phyloP scores from a whole-genome alignment of 2,113 vertebrate genomes.

The Propithecus coquereli region DNA sequence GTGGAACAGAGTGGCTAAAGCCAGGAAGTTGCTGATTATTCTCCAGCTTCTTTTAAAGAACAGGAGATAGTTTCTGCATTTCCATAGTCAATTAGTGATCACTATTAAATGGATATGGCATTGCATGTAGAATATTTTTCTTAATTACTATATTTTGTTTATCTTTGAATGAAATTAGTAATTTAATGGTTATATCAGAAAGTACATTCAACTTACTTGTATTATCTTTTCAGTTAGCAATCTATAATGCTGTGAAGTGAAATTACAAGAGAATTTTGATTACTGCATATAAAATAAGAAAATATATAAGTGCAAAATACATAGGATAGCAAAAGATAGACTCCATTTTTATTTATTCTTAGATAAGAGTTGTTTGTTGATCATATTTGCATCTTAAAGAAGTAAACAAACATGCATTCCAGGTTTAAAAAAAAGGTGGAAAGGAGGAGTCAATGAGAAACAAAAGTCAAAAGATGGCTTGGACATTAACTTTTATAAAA shows the following conservation, averaged over 20 bases:
- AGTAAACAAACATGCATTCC: background rate
- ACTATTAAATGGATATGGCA: background rate
- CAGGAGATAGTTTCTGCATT: background rate
- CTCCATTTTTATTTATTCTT: conserved; percentile 5
- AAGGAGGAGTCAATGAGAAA: background rate
- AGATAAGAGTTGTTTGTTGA: background rate
- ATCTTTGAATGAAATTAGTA: background rate
- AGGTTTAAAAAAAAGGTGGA: background rate
- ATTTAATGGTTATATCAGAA: conserved; percentile 2
- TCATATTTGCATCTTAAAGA: background rate
- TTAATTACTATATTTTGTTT: background rate
- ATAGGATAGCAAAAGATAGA: background rate
- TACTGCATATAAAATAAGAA: background rate
- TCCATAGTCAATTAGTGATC: background rate
- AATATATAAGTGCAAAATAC: background rate
- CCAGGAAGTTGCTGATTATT: background rate
- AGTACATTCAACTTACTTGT: background rate
- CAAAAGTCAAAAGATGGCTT: background rate
- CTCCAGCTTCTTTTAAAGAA: background rate
- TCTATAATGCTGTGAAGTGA: background rate
- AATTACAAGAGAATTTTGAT: conserved; percentile 3
- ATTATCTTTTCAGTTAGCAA: conserved; percentile 2
- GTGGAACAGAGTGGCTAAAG: background rate
- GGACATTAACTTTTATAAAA: conserved; percentile 17
- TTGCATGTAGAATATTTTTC: background rate